Base-by-base conservation (phyloP, 2,888 invertebrate genomes). In the Drosophila percnosoma region DNA sequence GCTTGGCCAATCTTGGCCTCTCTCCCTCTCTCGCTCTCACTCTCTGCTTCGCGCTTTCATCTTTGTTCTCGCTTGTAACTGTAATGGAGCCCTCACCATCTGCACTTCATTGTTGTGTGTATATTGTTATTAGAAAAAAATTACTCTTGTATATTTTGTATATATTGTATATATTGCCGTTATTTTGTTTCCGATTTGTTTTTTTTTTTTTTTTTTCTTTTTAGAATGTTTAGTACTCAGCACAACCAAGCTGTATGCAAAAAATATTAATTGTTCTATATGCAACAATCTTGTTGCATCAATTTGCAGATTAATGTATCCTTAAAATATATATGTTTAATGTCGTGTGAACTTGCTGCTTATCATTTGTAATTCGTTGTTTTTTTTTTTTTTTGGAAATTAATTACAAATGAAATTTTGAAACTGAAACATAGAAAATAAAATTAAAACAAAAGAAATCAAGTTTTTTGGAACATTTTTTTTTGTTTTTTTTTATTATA, bases 241-340 rank as follows among this genome's bases (percentile, higher is more conserved):
- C 85, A 85, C 85, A 85, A 85, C 85, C 85, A 86, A 85, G 87
- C 87, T 85, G 86, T 75, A 71, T 77, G 66, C 67, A 55, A 60
- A 70, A 68, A 63, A 57, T n/a, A 61, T 67, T 31, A 48, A 68
- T 68, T 72, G 48, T 73, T 66, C 24, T 62, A 29, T 75, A 64
- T 75, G 77, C 72, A 80, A 80, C 78, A 67, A 62, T 64, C 40
- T 54, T 45, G 18, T 60, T 61, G 42, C 10, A 66, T 79, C 53
- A 38, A 27, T 58, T 33, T 61, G 34, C 70, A 49, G 2, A 33
- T 40, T 63, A 45, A 68, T 31, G 21, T 63, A 24, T 31, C 10
- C 58, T 70, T 79, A 62, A 48, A 38, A 52, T 48, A 36, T 36
- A 64, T 38, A 63, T 69, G 49, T 55, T 15, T 31, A 27, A 34